A percentile compares a stretch with the other conserved stretches of the same genome.
These are phyloP conservation scores for Anagyrus pseudococci DNA, from an alignment of 2,888 invertebrate genomes.

Conservation along the genomic window DNA sequence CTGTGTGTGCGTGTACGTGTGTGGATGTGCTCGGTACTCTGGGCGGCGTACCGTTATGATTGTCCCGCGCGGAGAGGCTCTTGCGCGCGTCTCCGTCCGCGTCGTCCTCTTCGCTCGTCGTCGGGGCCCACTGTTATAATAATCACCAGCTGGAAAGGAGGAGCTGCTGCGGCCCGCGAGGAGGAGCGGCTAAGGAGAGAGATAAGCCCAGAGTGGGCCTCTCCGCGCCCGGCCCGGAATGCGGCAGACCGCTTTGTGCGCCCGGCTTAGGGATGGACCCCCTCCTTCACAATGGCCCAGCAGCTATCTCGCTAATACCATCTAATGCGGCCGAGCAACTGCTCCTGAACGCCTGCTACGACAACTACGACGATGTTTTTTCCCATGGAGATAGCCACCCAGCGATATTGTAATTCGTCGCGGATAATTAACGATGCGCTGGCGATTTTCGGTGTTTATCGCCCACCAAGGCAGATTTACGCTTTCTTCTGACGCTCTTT, in stretches of 20 bases:
- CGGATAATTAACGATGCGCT: slow-evolving; percentile 34
- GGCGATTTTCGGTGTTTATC: slow-evolving; percentile 29
- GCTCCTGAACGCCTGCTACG: no score
- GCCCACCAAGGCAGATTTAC: no score
- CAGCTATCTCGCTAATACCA: no score
- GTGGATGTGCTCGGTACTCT: slow-evolving; percentile 45
- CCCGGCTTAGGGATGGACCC: slow-evolving; percentile 28
- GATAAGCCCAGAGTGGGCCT: slow-evolving; percentile 38
- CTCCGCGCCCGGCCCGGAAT: slow-evolving; percentile 42
- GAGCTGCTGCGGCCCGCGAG: slow-evolving; percentile 1
- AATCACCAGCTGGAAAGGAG: no score
- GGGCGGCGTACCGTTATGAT: slow-evolving; percentile 58
- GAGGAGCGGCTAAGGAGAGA: background rate
- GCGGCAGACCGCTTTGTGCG: slow-evolving; percentile 26
- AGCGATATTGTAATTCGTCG: slow-evolving; percentile 34
- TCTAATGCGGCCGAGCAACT: no score
- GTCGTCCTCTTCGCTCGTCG: no score
- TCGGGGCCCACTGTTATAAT: slow-evolving; percentile 54
- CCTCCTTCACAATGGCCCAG: no score
- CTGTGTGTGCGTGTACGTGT: no score
- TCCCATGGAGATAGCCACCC: slow-evolving; percentile 23
- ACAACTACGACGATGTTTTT: no score
- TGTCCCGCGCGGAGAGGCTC: slow-evolving; percentile 37
- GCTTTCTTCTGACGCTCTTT: no score
- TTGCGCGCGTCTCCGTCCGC: slow-evolving; percentile 37